Percentiles rank a stretch among this genome's conserved stretches.
These are phyloP conservation scores for Pygoscelis antarcticus DNA, from an alignment of 2,113 vertebrate species.

Conservation along the genomic window DNA sequence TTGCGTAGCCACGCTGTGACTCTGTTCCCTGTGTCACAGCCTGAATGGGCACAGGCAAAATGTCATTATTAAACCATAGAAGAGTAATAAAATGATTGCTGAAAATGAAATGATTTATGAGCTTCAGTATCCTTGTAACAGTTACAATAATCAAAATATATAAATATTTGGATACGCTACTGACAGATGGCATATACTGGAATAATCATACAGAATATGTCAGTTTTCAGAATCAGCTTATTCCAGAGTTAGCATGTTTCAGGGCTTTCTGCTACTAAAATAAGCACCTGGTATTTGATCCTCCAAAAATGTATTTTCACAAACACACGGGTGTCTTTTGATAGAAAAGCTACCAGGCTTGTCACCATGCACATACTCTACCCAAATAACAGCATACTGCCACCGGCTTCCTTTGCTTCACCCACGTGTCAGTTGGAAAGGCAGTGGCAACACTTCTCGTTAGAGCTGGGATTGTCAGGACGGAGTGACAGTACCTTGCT, in stretches of 20 bases:
- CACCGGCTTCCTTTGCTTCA: neutral
- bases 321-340: conserved; percentile 41
- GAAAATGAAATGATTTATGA: conserved; percentile 34
- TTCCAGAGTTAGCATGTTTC: conserved; percentile 40
- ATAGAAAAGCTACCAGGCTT: conserved; percentile 44
- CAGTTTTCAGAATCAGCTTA: conserved; percentile 41
- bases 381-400: neutral
- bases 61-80: neutral
- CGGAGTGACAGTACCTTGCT: neutral
- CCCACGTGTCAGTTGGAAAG: rapidly evolving
- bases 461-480: neutral
- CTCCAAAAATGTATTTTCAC: conserved; percentile 50
- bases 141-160: conserved; percentile 56
- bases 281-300: conserved; percentile 54
- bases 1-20: neutral
- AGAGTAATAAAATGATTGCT: neutral
- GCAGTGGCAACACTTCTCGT: neutral
- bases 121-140: neutral
- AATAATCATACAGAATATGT: conserved; percentile 54
- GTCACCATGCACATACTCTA: neutral
- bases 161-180: conserved; percentile 63
- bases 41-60: neutral
- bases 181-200: conserved; percentile 47
- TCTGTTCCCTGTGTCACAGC: neutral
- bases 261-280: conserved; percentile 51